Evolutionary conservation across 2,113 vertebrate genomes (phyloP), one percentile per base, ranked within the genome.

Genomic region (Peromyscus polionotus): DNA sequence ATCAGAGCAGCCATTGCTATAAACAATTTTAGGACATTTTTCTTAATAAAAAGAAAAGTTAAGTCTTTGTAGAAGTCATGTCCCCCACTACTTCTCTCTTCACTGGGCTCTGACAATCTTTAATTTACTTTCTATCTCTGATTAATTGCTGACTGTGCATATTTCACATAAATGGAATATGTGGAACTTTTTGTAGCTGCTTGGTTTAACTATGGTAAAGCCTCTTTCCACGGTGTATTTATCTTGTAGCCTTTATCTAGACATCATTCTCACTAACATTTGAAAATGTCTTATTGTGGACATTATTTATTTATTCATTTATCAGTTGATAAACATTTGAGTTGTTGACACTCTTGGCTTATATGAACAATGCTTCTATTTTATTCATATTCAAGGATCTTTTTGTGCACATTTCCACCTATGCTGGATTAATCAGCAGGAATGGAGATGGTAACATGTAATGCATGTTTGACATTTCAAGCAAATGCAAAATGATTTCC

Each of bases 391-490:
- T 4, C 3, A 48, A 63, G 7, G 73, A 0, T 9, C 28, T 67
- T 70, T 19, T 19, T 51, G 67, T 1, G 65, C 70, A 8, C 61
- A 70, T 57, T 90, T 94, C 9, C 28, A 11, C 20, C 90, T 83
- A 61, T 75, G 13, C n/a, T 26, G 33, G 17, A 70, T 70, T 48
- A 72, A 65, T 45, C 26, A 72, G 10, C 20, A 54, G 68, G 9
- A 83, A 2, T 67, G 8, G 7, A 57, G 87, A 13, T 70, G 26
- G 45, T 95, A 61, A n/a, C 67, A 68, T 1, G 48, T 39, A 77
- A 93, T 65, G 7, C 51, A 1, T 51, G 14, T 76, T 88, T 83
- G 95, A 63, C 36, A 93, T 96, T 95, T 94, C 87, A n/a, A 95
- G n/a, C 13, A 84, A 81, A 1, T 45, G 13, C 13, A 42, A 76